Evolutionary conservation across 2,113 vertebrate species (phyloP).

Genomic region (Brachionichthys hirsutus): DNA sequence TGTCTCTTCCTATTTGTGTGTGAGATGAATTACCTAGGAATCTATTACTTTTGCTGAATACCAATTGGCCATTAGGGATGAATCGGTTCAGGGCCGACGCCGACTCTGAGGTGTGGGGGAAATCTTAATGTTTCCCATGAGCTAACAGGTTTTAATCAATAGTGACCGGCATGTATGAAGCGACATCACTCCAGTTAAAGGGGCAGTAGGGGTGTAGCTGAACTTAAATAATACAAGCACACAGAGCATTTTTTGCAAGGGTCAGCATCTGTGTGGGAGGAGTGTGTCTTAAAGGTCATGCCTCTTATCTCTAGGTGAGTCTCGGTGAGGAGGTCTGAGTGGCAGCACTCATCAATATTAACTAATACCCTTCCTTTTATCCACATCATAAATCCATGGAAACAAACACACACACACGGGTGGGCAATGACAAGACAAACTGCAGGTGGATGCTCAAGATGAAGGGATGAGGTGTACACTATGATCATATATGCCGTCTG

Average conservation of each 20-base stretch:
- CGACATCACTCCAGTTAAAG: neutral
- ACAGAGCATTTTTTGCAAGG: neutral
- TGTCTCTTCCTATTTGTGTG: constrained; percentile 62
- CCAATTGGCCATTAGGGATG: constrained; percentile 47
- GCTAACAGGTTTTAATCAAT: constrained; percentile 7
- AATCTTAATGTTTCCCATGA: neutral
- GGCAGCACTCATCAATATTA: constrained; percentile 78
- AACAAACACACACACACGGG: constrained; percentile 40
- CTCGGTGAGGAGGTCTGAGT: constrained; percentile 62
- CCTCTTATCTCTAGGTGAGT: constrained; percentile 70
- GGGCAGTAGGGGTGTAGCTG: neutral
- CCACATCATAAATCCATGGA: constrained; percentile 65
- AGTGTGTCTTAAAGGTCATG: constrained; percentile 64
- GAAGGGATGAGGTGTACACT: too few species aligned
- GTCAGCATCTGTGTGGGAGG: constrained; percentile 16
- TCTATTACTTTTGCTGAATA: constrained; percentile 58
- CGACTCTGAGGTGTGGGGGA: constrained; percentile 21
- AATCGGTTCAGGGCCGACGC: constrained; percentile 36
- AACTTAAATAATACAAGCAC: constrained; percentile 5
- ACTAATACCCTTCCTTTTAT: constrained; percentile 75
- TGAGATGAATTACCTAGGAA: constrained; percentile 65
- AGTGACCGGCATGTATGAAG: neutral
- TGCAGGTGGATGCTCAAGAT: too few species aligned
- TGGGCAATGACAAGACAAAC: neutral
- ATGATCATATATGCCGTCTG: constrained; percentile 8